Evolutionary conservation across 2,888 invertebrate genomes (phyloP), one percentile per base, ranked within the genome.

Genomic region (Lithodes maja): DNA sequence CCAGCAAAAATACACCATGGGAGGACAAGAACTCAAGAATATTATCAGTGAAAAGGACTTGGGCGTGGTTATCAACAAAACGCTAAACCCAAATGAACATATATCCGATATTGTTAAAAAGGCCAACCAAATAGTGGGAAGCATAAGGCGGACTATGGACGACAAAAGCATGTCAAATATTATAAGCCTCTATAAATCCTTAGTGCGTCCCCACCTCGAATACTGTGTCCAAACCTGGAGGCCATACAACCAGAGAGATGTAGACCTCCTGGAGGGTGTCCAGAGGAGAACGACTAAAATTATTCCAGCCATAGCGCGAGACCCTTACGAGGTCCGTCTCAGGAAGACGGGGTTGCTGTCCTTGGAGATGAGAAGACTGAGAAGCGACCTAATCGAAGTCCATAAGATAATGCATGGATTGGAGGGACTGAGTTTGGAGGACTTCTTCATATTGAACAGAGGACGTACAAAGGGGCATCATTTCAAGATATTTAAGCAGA

Each of bases 231-330:
- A 78, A 50, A 50, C 78, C 2, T 78, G 75, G 78, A 78, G 78
- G 0, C 78, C 78, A 33, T 78, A 78, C 78, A 78, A 78, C 78
- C 78, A 78, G 78, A 78, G 49, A 78, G 78, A 78, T 78, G 78
- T 78, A 49, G 78, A 78, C 49, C 3, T 33, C 2, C n/a, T 78
- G 3, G 50, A 78, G 49, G 49, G 49, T 17, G 78, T 78, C 3
- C 78, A 78, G 49, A n/a, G 78, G 49, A 7, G 78, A 78, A 9
- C 49, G 12, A 78, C 49, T 33, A 33, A 33, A 78, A 78, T 83
- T 69, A 83, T 83, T 12, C 2, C 17, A 15, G 49, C n/a, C 17
- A n/a, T 83, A n/a, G 17, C 3, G n/a, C 17, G 50, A 2, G 49
- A 83, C 3, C 17, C 83, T 15, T 68, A 83, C 15, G 83, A 83